Evolutionary conservation across 2,797 vertebrate genomes (phyloP).

Genomic region (Selene dorsalis): DNA sequence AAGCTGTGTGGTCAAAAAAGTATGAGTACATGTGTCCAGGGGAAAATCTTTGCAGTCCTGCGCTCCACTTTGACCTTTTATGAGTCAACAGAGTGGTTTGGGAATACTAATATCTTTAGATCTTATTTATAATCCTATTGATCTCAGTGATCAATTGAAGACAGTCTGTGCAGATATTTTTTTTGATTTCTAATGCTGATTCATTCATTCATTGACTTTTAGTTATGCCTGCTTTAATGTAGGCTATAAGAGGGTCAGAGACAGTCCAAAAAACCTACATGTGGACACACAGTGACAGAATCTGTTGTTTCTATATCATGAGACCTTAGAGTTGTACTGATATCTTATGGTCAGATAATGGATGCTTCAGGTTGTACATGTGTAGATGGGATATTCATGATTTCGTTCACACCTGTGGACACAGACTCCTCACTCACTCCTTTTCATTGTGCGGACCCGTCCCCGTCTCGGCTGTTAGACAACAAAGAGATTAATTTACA

Average conservation of each 20-base stretch:
- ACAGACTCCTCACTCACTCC: constrained; percentile 1
- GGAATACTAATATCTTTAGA: background rate
- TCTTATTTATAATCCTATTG: constrained; percentile 6
- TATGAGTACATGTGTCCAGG: constrained; percentile 8
- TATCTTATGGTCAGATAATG: background rate
- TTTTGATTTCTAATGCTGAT: background rate
- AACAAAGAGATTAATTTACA: constrained; percentile 79
- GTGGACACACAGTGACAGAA: background rate
- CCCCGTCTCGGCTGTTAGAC: constrained; percentile 59
- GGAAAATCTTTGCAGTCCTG: constrained; percentile 4
- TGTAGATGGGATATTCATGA: constrained; percentile 10
- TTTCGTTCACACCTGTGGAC: constrained; percentile 17
- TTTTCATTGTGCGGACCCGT: constrained; percentile 52
- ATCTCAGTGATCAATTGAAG: background rate
- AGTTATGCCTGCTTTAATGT: constrained; percentile 32
- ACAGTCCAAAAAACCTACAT: background rate
- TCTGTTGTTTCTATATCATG: background rate
- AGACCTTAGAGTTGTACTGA: background rate
- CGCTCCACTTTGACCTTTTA: background rate
- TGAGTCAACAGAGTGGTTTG: constrained; percentile 11
- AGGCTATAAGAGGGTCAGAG: background rate
- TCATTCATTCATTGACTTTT: constrained; percentile 20
- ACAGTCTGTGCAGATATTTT: background rate
- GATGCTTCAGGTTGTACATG: background rate
- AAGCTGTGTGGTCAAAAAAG: constrained; percentile 22